phyloP scores from a whole-genome alignment of 1,140 invertebrate genomes.

The Cephus cinctus region DNA sequence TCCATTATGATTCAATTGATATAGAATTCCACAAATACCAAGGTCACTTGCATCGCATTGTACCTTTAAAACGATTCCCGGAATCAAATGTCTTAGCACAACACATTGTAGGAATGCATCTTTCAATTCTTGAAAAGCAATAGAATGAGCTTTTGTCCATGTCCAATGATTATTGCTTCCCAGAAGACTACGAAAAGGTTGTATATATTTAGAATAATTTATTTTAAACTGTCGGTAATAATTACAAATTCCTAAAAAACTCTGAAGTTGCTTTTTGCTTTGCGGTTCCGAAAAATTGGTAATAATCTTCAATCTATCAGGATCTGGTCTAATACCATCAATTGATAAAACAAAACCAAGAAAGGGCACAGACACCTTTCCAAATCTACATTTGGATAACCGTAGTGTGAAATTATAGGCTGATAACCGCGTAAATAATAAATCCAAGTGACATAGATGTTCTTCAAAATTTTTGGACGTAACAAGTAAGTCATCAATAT shows the following conservation, averaged over 20 bases:
- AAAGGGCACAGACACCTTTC: slow-evolving; percentile 12
- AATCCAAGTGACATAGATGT: not conserved
- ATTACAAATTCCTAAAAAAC: slow-evolving; percentile 37
- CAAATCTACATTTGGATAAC: slow-evolving; percentile 19
- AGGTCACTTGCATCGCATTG: slow-evolving; percentile 5
- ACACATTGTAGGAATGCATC: slow-evolving; percentile 10
- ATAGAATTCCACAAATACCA: not conserved
- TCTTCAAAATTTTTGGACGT: not conserved
- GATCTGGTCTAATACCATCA: slow-evolving; percentile 32
- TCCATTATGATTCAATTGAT: slow-evolving; percentile 1
- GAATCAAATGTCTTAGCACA: slow-evolving; percentile 9
- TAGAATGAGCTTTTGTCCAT: slow-evolving; percentile 5
- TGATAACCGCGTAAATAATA: slow-evolving; percentile 17
- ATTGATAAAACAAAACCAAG: slow-evolving; percentile 20
- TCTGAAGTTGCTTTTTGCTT: slow-evolving; percentile 31
- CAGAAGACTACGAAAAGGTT: slow-evolving; percentile 11
- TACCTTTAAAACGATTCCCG: slow-evolving; percentile 3
- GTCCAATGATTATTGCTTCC: slow-evolving; percentile 8
- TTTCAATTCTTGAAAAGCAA: slow-evolving; percentile 13
- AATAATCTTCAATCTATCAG: slow-evolving; percentile 32
- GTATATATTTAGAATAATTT: slow-evolving; percentile 5
- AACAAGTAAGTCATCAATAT: not conserved
- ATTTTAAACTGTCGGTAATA: slow-evolving; percentile 20
- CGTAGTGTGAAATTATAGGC: slow-evolving; percentile 20
- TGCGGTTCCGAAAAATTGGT: slow-evolving; percentile 32